These are phyloP conservation scores for Eupelmus urozonus DNA, from an alignment of 2,888 invertebrate species.

Conservation along the genomic window DNA sequence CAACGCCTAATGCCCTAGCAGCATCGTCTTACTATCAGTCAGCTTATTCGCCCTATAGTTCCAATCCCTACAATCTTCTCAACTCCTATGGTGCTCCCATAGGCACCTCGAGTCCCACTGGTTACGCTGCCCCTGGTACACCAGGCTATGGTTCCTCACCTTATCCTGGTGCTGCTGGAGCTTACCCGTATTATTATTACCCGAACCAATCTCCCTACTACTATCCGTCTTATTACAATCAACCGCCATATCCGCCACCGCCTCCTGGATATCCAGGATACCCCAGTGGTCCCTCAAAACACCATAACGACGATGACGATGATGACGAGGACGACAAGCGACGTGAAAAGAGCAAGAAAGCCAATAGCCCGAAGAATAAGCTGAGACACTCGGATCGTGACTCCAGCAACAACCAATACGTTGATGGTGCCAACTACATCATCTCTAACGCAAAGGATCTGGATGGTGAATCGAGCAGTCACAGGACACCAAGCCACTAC, in stretches of 20 bases:
- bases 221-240: conserved; percentile 71
- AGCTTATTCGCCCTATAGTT: conserved; percentile 25
- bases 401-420: conserved; percentile 64
- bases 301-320: conserved; percentile 60
- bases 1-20: conserved; percentile 34
- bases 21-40: conserved; percentile 43
- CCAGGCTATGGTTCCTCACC: conserved; percentile 33
- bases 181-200: conserved; percentile 69
- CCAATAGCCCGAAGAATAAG: conserved; percentile 62
- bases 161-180: conserved; percentile 5
- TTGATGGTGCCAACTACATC: conserved; percentile 71
- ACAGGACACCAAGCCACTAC: conserved; percentile 65
- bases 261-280: conserved; percentile 61
- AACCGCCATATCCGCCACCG: conserved; percentile 67
- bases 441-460: conserved; percentile 68
- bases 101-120: background rate
- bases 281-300: conserved; percentile 52
- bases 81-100: conserved; percentile 61
- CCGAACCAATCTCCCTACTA: conserved; percentile 66
- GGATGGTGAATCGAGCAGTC: conserved; percentile 69
- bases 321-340: conserved; percentile 47
- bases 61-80: conserved; percentile 51
- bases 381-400: conserved; percentile 59
- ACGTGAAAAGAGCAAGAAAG: conserved; percentile 61
- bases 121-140: background rate